Percentiles rank a stretch among this genome's conserved stretches.
Evolutionary conservation across 2,113 vertebrate genomes (phyloP).

Genomic region (Caloenas nicobarica): DNA sequence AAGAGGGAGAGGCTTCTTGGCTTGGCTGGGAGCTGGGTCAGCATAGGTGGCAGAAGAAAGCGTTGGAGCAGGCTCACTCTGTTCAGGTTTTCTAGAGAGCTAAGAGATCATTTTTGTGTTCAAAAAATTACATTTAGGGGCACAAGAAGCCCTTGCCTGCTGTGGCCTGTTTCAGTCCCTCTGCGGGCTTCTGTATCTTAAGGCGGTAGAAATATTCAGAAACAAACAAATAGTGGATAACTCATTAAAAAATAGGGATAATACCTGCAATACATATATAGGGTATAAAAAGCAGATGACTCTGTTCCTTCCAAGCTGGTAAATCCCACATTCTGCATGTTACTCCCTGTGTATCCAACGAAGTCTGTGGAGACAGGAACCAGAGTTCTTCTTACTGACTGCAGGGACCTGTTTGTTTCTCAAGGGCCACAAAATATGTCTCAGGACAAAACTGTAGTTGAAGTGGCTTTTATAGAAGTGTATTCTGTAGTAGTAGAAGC

Average conservation of each 20-base stretch:
- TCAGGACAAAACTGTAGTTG: not conserved
- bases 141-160: too few species aligned
- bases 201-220: not conserved
- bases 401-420: not conserved
- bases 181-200: not conserved
- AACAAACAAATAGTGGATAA: not conserved
- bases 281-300: not conserved
- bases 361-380: not conserved
- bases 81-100: not conserved
- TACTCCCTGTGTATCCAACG: not conserved
- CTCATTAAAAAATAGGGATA: not conserved
- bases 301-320: not conserved
- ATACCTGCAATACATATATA: not conserved
- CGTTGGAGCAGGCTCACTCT: not conserved
- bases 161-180: too few species aligned
- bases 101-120: not conserved
- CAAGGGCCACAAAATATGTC: not conserved
- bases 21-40: not conserved
- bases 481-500: not conserved
- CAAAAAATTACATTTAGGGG: not conserved
- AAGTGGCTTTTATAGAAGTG: not conserved
- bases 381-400: not conserved
- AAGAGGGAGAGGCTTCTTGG: not conserved
- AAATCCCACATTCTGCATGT: not conserved
- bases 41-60: not conserved